phyloP scores from a whole-genome alignment of 2,888 invertebrate species.

The Chloroclystis v-ata region DNA sequence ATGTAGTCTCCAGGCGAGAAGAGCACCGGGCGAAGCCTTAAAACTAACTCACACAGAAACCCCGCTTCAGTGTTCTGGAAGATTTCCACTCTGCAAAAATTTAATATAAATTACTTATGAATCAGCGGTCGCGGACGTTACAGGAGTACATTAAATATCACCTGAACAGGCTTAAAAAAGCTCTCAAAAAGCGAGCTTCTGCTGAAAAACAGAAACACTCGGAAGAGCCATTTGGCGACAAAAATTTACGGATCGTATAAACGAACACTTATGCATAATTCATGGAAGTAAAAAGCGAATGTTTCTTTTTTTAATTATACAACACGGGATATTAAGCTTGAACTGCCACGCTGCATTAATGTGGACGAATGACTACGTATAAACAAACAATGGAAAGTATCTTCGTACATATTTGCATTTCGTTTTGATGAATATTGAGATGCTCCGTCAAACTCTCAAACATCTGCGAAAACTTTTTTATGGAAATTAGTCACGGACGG shows the following conservation, averaged over 20 bases:
- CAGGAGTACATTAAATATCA: slow-evolving; percentile 30
- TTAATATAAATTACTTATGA: slow-evolving; percentile 17
- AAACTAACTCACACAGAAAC: slow-evolving; percentile 97
- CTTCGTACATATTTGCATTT: slow-evolving; percentile 22
- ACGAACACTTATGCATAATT: slow-evolving; percentile 74
- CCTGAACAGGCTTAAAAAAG: slow-evolving; percentile 31
- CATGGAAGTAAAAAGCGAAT: slow-evolving; percentile 73
- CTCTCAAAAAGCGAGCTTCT: slow-evolving; percentile 38
- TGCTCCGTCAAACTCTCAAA: slow-evolving; percentile 18
- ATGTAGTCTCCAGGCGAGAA: slow-evolving; percentile 99
- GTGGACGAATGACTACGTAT: slow-evolving; percentile 29
- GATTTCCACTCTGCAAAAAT: slow-evolving; percentile 89
- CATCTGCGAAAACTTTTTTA: slow-evolving; percentile 20
- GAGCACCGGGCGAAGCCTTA: slow-evolving; percentile 94
- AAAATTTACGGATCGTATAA: slow-evolving; percentile 72
- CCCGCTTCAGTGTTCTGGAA: slow-evolving; percentile 99
- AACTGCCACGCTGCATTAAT: slow-evolving; percentile 58
- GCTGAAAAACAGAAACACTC: slow-evolving; percentile 47
- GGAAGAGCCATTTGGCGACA: slow-evolving; percentile 60
- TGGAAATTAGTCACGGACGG: slow-evolving; percentile 22
- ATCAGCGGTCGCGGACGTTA: slow-evolving; percentile 15
- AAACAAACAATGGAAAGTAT: slow-evolving; percentile 28
- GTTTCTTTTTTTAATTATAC: slow-evolving; percentile 77
- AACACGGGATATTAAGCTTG: slow-evolving; percentile 69
- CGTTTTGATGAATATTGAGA: slow-evolving; percentile 20